Conservation (phyloP, 2,888 invertebrate species). For the Cosmorhoe ocellata region DNA sequence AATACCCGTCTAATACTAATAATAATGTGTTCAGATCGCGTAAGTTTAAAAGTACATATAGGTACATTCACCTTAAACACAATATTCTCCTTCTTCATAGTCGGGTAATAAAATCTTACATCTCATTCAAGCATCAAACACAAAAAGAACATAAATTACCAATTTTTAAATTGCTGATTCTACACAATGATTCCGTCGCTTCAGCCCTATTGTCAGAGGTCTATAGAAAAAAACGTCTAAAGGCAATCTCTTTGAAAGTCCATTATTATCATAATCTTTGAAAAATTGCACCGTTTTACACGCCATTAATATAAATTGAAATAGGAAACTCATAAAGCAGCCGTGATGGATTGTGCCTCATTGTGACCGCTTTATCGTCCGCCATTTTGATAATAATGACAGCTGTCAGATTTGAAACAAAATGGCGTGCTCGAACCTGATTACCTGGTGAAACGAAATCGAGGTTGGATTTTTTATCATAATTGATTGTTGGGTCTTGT, state of each 20-base stretch:
- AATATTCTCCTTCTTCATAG: too few relatives aligned
- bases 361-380: conserved; percentile 30
- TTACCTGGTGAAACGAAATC: conserved; percentile 6
- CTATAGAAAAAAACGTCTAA: conserved; percentile 26
- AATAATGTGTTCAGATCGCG: too few relatives aligned
- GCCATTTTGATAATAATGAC: conserved; percentile 35
- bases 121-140: conserved; percentile 17
- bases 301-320: conserved; percentile 35
- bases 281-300: conserved; percentile 36
- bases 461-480: conserved; percentile 1
- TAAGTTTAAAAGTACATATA: too few relatives aligned
- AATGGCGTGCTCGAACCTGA: conserved; percentile 25
- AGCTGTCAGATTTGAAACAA: conserved; percentile 32
- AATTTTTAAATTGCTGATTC: conserved; percentile 30
- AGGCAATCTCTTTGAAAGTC: conserved; percentile 20
- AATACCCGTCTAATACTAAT: too few relatives aligned
- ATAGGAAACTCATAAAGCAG: conserved; percentile 34
- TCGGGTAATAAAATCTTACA: too few relatives aligned
- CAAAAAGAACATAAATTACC: conserved; percentile 30
- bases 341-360: conserved; percentile 34
- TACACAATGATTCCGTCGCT: conserved; percentile 26
- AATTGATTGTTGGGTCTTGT: not conserved
- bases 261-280: conserved; percentile 32
- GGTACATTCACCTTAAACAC: too few relatives aligned
- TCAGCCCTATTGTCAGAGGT: conserved; percentile 22